Base-by-base conservation (phyloP, 2,888 invertebrate genomes). In the Synergus itoensis region DNA sequence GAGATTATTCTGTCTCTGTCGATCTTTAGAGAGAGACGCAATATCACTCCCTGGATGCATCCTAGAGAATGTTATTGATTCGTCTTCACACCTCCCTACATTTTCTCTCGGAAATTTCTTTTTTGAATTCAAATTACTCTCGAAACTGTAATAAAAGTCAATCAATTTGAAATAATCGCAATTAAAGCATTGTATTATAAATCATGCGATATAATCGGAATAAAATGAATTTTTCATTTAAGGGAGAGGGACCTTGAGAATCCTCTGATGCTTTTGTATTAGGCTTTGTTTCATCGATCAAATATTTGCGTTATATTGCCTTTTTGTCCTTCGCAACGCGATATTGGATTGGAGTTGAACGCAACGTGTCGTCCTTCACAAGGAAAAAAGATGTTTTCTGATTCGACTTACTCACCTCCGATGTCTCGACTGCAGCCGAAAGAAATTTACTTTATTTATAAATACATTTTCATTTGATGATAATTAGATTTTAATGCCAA, bases 271-370 rank as follows among this genome's bases (percentile, higher is more conserved):
- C 28, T 73, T 73, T 53, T 69, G 45, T 69, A 69, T 67, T 48
- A 69, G 69, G 45, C 69, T 69, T 48, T 69, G 69, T 69, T 69
- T 69, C 69, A 69, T 69, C 69, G 69, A 69, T 69, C 69, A 69
- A 69, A 69, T 45, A 69, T 45, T 16, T 48, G 45, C 16, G 69
- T 48, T 69, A 69, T 45, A 45, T 69, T 69, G 69, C 12, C 69
- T 69, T 73, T 48, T 48, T 77, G 77, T 73, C 77, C 81, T 81
- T 80, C 77, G 78, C 77, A 81, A 78, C 78, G 79, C 73, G 77
- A 81, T 78, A 77, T 78, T 64, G 77, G 77, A 69, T 76, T 64
- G 40, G 41, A 64, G 41, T 64, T 43, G 76, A 63, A 80, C 60
- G 7, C 43, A 48, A 28, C 48, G 28, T 67, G 73, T 73, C 36